These are phyloP conservation scores for Cyphomyrus plagiostoma DNA, from an alignment of 2,113 vertebrate genomes.

Conservation along the genomic window DNA sequence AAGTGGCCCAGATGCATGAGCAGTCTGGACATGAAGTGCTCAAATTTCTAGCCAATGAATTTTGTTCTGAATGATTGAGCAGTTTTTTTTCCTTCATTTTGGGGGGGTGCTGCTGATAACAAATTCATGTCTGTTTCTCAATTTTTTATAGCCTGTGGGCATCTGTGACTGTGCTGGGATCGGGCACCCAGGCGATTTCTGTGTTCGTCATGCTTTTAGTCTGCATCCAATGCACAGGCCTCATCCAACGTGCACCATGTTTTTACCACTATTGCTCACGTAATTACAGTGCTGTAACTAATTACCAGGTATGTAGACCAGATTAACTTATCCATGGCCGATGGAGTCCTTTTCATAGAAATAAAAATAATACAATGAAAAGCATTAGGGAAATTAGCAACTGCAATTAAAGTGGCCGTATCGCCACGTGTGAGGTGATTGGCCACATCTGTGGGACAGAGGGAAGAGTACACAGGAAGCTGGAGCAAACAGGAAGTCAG, in stretches of 20 bases:
- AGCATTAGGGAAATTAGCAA: neutral
- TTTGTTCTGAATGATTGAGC: neutral
- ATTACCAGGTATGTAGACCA: neutral
- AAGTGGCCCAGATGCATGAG: neutral
- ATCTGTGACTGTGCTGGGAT: neutral
- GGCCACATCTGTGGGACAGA: neutral
- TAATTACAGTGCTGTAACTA: neutral
- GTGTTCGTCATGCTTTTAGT: neutral
- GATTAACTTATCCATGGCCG: neutral
- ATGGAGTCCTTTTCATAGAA: neutral
- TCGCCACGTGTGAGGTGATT: neutral
- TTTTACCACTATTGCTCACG: neutral
- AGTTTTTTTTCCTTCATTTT: neutral
- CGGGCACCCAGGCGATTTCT: neutral
- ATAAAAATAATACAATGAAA: conserved; percentile 3
- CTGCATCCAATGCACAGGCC: neutral
- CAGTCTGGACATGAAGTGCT: neutral
- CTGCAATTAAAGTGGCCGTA: neutral
- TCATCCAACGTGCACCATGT: neutral
- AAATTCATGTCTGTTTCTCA: neutral
- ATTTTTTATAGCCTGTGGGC: neutral
- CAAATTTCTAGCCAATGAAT: neutral
- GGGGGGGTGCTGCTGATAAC: neutral
- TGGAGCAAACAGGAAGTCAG: neutral
- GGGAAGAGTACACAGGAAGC: neutral